Evolutionary conservation across 2,797 vertebrate genomes (phyloP).

Genomic region (Microhierax caerulescens): DNA sequence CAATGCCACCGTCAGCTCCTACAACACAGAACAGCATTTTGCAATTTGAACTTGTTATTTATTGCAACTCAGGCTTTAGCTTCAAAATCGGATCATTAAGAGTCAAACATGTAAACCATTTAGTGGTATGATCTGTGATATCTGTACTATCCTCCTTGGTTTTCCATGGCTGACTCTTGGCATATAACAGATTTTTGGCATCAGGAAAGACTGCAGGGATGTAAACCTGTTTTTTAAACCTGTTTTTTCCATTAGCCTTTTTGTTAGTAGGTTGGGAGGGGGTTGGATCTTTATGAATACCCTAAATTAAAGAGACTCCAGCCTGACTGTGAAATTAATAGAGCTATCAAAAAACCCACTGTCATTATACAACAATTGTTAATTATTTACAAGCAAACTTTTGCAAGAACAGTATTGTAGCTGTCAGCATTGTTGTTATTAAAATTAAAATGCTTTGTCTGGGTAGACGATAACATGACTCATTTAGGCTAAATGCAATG

Average conservation of each 20-base stretch:
- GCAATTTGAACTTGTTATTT: background rate
- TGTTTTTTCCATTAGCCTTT: background rate
- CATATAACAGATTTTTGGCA: background rate
- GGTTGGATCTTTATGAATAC: background rate
- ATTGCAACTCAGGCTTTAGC: background rate
- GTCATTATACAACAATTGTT: constrained; percentile 35
- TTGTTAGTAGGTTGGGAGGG: background rate
- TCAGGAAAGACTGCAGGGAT: background rate
- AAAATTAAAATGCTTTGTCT: constrained; percentile 49
- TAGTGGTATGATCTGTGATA: background rate
- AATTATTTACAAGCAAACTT: constrained; percentile 69
- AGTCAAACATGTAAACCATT: background rate
- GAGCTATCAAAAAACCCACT: background rate
- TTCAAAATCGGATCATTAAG: background rate
- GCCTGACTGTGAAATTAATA: constrained; percentile 52
- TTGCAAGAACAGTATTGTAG: constrained; percentile 8
- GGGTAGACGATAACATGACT: constrained; percentile 43
- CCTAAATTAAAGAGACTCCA: constrained; percentile 29
- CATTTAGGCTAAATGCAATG: constrained; percentile 37
- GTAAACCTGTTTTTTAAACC: background rate
- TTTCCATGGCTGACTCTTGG: background rate
- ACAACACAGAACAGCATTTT: background rate
- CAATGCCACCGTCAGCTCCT: background rate
- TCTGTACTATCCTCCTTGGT: background rate
- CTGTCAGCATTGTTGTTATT: constrained; percentile 49